Evolutionary conservation across 2,797 vertebrate genomes (phyloP), one percentile per base, ranked within the genome.

Genomic region (Gymnoscopelus microlampas): DNA sequence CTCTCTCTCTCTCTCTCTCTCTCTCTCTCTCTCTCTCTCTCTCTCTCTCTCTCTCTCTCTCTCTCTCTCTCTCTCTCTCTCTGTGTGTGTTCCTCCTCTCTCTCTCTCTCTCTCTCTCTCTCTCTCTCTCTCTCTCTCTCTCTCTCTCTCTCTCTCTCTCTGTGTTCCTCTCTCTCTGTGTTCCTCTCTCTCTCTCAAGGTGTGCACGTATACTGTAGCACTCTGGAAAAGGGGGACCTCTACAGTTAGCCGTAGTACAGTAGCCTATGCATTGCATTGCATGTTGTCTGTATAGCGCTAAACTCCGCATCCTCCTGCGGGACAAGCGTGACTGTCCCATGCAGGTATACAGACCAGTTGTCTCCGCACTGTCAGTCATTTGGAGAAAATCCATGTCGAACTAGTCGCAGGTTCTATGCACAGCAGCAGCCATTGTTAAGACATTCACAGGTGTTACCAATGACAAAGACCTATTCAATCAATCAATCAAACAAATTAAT

Each of bases 141-240:
- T 19, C 19, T 19, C 19, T 24, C 49, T 54, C 66, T 32, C 23
- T 3, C 50, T 14, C 48, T 66, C 60, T 19, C 19, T 19, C 19
- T 19, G n/a, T n/a, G n/a, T n/a, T n/a, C n/a, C 19, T 19, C 19
- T 19, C 19, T 54, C 49, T 64, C 11, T n/a, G n/a, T n/a, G n/a
- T n/a, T n/a, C n/a, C 26, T 50, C 23, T 62, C 53, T 60, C 51
- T 64, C 50, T 53, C 61, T 62, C 55, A 70, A 63, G 71, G 50
- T 53, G 76, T 73, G 80, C 76, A 74, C 73, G 74, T 44, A 55
- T 58, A 44, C 14, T 23, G 65, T 12, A 62, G 67, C 67, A 74
- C 59, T 29, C 71, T 60, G 84, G 71, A 69, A 72, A 70, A 82
- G 82, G 82, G 86, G 78, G 86, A 88, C 87, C 88, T 83, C 86